Evolutionary conservation across 2,797 vertebrate genomes (phyloP), one percentile per base, ranked within the genome.

Genomic region (Neosilurus mollespiculum): DNA sequence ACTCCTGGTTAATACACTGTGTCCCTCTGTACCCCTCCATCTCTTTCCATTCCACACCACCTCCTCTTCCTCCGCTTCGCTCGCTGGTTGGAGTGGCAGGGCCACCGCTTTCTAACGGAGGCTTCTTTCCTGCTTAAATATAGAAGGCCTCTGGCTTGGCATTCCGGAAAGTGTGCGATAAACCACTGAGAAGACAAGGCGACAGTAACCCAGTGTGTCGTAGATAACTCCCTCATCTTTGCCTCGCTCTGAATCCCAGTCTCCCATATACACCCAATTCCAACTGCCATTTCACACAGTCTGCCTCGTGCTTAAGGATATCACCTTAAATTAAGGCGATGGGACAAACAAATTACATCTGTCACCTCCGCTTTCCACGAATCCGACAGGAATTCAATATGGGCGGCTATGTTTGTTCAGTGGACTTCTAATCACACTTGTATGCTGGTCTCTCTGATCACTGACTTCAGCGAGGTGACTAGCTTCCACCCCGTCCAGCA

Each of bases 291-390:
- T 85, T 85, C 79, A 64, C 86, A 72, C 82, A 85, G 85, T 81
- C 84, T 75, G 53, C 80, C 88, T 90, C 84, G 87, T 84, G 88
- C 91, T 92, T 91, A 83, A 88, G 92, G 91, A 91, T 90, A 92
- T 95, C 93, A 92, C 91, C 92, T 94, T 93, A 93, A 93, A 94
- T 95, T 94, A 94, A 93, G 91, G 92, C 93, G 92, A 91, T 90
- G 92, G 93, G 94, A 95, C 93, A 94, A 95, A 94, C 94, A 94
- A 95, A 95, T 95, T 93, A 94, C 93, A 95, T 93, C 93, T 95
- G 94, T 94, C 93, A 93, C 93, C 92, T 94, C 91, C 89, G 92
- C 94, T 95, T 95, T 94, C 91, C 92, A 93, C 93, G 90, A 90
- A 93, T 88, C 86, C 84, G 93, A 94, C 89, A 92, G 94, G 91